Evolutionary conservation across 2,888 invertebrate genomes (phyloP), one percentile per base, ranked within the genome.

Genomic region (Gandaritis pyraliata): DNA sequence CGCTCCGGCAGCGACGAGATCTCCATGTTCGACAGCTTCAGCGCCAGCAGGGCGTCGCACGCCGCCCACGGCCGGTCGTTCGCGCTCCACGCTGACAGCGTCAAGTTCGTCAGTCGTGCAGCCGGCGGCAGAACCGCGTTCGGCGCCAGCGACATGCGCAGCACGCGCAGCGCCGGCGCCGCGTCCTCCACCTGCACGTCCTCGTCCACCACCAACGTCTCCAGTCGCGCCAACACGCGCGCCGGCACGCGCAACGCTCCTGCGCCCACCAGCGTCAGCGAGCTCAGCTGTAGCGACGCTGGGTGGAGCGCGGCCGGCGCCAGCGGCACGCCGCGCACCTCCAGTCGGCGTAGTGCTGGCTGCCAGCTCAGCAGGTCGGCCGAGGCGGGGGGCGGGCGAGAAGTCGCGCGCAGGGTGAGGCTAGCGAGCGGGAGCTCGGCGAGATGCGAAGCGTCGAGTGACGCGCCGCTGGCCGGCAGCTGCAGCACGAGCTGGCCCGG

Each of bases 11-110:
- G 50, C 39, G 13, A 10, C 51, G 70, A 49, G 61, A 68, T 66
- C 41, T 64, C 55, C 16, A 76, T 61, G 47, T 70, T 58, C 16
- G 56, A 68, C 43, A 39, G 15, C 23, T 74, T 73, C 58, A 80
- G 69, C 43, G 54, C 8, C 5, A 10, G 16, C 18, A 74, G 64
- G n/a, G 59, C 51, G 3, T 41, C 58, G 47, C 59, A 63, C 18
- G 29, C n/a, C 18, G 16, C 15, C 56, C 61, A 58, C 39, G 36
- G 48, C 33, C 16, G 43, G 48, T 6, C 36, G 11, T 36, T 60
- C 72, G 50, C 38, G 12, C 2, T 61, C 57, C 68, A 75, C 47
- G 30, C 12, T 8, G 49, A 38, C 41, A 75, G 53, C 45, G 46
- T 16, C 50, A 52, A 50, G 6, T 43, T 30, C 49, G 33, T 48